These are phyloP conservation scores for Clarias batrachus DNA, from an alignment of 2,113 vertebrate genomes.

Conservation along the genomic window DNA sequence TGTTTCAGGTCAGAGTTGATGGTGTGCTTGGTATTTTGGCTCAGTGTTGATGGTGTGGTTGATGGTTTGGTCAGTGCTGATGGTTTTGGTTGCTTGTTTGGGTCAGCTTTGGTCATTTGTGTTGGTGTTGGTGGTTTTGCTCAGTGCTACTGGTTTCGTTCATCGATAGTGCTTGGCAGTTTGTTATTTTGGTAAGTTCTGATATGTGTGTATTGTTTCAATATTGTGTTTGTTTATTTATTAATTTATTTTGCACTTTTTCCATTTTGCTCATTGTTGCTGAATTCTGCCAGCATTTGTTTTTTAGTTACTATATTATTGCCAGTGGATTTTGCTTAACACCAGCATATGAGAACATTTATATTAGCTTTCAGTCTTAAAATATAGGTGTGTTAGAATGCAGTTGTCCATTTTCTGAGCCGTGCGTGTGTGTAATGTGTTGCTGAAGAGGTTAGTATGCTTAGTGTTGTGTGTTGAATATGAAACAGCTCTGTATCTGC, in stretches of 20 bases:
- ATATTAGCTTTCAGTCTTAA: neutral
- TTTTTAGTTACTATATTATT: neutral
- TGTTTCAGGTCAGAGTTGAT: too few species aligned
- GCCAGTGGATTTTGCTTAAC: neutral
- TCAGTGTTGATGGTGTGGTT: neutral
- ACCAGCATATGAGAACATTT: neutral
- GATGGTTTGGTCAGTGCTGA: neutral
- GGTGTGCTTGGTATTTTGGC: neutral
- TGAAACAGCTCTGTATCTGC: conserved; percentile 53
- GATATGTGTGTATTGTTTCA: neutral
- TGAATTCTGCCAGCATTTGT: neutral
- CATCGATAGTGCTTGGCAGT: neutral
- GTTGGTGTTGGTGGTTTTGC: neutral
- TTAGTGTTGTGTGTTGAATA: conserved; percentile 43
- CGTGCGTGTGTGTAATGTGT: conserved; percentile 26
- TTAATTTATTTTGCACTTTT: neutral
- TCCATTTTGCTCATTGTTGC: neutral
- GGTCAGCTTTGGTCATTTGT: neutral
- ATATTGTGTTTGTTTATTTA: neutral
- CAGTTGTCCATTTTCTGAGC: neutral
- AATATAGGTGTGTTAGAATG: neutral
- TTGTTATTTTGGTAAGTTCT: neutral
- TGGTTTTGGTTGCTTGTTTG: neutral
- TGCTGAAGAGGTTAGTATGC: conserved; percentile 18
- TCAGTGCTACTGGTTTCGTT: neutral